These are phyloP conservation scores for Tenebrosternarchus preto DNA, from an alignment of 2,113 vertebrate genomes.

Conservation along the genomic window DNA sequence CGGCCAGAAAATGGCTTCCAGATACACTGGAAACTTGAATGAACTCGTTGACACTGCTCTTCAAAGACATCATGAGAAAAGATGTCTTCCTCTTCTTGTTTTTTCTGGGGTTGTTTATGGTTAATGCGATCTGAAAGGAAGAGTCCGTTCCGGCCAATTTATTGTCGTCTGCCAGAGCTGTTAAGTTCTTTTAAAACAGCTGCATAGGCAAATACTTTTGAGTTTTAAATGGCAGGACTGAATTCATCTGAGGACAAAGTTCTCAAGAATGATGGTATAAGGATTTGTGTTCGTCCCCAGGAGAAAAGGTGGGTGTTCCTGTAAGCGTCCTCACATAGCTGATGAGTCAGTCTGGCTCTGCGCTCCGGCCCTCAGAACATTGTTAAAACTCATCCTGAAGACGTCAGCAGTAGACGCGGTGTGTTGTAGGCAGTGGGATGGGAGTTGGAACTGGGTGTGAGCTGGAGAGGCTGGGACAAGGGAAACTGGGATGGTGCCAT, in stretches of 20 bases:
- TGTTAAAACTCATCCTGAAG: not conserved
- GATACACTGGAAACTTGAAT: slow-evolving; percentile 37
- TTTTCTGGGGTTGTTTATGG: slow-evolving; percentile 9
- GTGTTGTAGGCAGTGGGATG: no score
- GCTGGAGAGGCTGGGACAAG: no score
- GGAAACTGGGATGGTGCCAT: not conserved
- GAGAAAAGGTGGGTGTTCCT: not conserved
- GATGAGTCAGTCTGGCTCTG: not conserved
- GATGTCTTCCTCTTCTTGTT: not conserved
- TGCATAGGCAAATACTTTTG: not conserved
- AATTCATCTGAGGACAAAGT: not conserved
- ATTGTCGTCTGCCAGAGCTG: not conserved
- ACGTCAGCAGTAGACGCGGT: not conserved
- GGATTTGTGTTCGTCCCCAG: not conserved
- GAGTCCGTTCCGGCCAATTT: not conserved
- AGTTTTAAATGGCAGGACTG: not conserved
- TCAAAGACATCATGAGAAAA: slow-evolving; percentile 5
- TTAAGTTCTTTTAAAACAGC: not conserved
- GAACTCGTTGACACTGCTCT: slow-evolving; percentile 45
- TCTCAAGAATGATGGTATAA: not conserved
- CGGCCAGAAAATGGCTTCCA: slow-evolving; percentile 55
- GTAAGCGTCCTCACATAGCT: not conserved
- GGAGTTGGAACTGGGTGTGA: no score
- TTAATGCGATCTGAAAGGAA: slow-evolving; percentile 18
- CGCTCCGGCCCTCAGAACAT: not conserved